Evolutionary conservation across 2,113 vertebrate genomes (phyloP).

Genomic region (Echinops telfairi): DNA sequence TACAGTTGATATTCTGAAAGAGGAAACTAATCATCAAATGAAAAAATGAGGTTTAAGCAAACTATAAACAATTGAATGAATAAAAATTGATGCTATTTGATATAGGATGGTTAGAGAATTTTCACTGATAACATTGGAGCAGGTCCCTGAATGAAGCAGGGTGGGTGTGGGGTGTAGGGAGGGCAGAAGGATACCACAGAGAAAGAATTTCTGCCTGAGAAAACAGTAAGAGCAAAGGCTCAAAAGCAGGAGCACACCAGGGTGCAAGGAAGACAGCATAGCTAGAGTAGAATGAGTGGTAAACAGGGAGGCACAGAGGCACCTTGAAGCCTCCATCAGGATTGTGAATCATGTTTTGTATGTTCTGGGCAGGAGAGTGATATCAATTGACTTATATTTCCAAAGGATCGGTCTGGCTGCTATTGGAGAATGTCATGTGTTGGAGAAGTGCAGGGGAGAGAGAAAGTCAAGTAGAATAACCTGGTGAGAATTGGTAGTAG

Average conservation of each 20-base stretch:
- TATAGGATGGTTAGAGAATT: neutral
- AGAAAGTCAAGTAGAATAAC: neutral
- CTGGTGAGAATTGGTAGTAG: neutral
- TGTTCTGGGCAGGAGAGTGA: neutral
- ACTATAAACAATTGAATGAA: neutral
- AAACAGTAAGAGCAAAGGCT: neutral
- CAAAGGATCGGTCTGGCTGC: neutral
- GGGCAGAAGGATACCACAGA: neutral
- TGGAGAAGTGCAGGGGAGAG: neutral
- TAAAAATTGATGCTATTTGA: too few species aligned
- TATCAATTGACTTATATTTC: neutral
- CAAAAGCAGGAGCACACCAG: neutral
- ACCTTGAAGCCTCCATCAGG: neutral
- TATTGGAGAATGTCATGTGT: neutral
- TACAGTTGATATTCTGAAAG: neutral
- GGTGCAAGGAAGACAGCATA: neutral
- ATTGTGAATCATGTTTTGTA: neutral
- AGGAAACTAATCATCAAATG: neutral
- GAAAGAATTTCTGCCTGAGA: neutral
- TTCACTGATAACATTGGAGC: neutral
- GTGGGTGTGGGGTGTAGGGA: too few species aligned
- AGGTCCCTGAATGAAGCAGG: too few species aligned
- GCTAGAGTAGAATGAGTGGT: neutral
- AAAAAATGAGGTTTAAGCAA: constrained; percentile 41
- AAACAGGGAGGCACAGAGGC: neutral